Percentiles rank a stretch among this genome's conserved stretches.
Evolutionary conservation across 2,113 vertebrate genomes (phyloP).

Genomic region (Xenus cinereus): DNA sequence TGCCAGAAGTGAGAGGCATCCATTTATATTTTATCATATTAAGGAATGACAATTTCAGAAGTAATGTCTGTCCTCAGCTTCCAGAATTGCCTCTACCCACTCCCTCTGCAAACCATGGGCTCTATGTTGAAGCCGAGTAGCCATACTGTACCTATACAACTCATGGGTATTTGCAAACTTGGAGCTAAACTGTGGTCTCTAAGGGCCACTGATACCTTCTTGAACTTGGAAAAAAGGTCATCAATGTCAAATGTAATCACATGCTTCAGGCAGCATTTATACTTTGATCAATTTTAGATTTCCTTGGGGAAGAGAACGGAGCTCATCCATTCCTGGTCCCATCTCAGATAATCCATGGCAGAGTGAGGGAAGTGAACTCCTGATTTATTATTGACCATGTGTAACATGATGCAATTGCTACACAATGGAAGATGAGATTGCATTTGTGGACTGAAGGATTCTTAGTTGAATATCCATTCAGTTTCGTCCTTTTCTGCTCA

Average conservation of each 20-base stretch:
- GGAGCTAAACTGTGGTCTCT: neutral
- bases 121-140: neutral
- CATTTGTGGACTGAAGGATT: neutral
- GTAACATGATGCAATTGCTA: neutral
- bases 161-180: neutral
- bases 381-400: neutral
- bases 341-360: neutral
- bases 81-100: neutral
- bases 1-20: neutral
- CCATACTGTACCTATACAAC: neutral
- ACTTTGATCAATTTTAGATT: neutral
- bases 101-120: rapidly evolving
- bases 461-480: neutral
- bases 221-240: neutral
- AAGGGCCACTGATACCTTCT: neutral
- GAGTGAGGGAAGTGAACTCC: neutral
- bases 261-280: neutral
- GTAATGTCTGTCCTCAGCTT: neutral
- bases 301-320: neutral
- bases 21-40: neutral
- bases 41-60: neutral
- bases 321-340: neutral
- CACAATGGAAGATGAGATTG: neutral
- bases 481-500: neutral
- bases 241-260: neutral